These are phyloP conservation scores for Euborellia annulipes DNA, from an alignment of 1,140 invertebrate species.

Conservation along the genomic window DNA sequence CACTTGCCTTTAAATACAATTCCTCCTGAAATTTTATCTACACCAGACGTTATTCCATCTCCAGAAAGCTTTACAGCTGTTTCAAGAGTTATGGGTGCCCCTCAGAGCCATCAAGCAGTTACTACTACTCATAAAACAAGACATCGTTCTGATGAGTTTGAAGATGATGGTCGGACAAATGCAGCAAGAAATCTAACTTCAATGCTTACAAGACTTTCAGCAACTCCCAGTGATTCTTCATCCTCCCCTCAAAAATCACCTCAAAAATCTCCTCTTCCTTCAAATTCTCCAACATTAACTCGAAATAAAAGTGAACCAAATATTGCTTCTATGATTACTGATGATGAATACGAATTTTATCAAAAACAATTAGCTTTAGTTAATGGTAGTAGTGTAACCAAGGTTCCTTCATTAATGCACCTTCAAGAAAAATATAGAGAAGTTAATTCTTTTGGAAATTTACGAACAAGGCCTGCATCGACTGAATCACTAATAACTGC, in stretches of 20 bases:
- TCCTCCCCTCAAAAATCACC: background rate
- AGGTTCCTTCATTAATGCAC: too few relatives aligned
- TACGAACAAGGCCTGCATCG: constrained; percentile 2
- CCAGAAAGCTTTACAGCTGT: constrained; percentile 26
- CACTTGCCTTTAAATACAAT: too few relatives aligned
- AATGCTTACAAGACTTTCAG: constrained; percentile 9
- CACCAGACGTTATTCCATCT: background rate
- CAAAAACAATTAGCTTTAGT: background rate
- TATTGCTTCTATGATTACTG: constrained; percentile 3
- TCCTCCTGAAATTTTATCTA: too few relatives aligned
- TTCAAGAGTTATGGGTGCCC: constrained; percentile 45
- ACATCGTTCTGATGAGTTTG: constrained; percentile 23
- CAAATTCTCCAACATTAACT: constrained; percentile 1
- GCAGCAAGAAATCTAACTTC: constrained; percentile 12
- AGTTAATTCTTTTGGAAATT: too few relatives aligned
- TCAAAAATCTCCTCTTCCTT: background rate
- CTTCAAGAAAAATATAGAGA: too few relatives aligned
- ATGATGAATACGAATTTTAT: constrained; percentile 2
- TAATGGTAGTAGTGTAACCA: too few relatives aligned
- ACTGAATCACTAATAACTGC: constrained; percentile 11
- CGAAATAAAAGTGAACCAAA: constrained; percentile 7
- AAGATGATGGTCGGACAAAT: constrained; percentile 5
- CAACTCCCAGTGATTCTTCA: background rate
- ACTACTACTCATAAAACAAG: constrained; percentile 33
- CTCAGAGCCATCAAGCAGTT: constrained; percentile 40